These are phyloP conservation scores for Tethea ocularis DNA, from an alignment of 2,888 invertebrate species.

Conservation along the genomic window DNA sequence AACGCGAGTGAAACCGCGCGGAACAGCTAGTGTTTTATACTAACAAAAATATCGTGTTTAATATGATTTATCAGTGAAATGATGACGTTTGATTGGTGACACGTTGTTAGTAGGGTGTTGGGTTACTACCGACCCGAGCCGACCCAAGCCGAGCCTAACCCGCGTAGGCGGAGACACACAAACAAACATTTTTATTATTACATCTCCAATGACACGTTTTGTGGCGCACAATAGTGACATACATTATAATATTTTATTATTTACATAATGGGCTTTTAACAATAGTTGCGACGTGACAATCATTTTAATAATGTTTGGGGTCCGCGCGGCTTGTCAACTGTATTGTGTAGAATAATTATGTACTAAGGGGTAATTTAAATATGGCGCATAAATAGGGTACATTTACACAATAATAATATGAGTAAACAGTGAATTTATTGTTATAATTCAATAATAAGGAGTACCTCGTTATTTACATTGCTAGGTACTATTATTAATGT, in stretches of 20 bases:
- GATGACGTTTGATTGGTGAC: slow-evolving; percentile 1
- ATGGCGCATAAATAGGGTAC: slow-evolving; percentile 22
- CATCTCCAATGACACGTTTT: slow-evolving; percentile 37
- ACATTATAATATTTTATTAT: slow-evolving; percentile 56
- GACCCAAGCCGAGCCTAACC: too few relatives aligned
- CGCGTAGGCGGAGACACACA: slow-evolving; percentile 20
- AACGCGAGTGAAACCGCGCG: too few relatives aligned
- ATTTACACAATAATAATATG: slow-evolving; percentile 12
- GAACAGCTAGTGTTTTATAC: background rate
- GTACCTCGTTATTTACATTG: slow-evolving; percentile 6
- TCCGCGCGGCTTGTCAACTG: slow-evolving; percentile 16
- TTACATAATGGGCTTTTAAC: slow-evolving; percentile 48
- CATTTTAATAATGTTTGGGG: slow-evolving; percentile 31
- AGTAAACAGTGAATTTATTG: slow-evolving; percentile 9
- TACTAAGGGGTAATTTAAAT: slow-evolving; percentile 27
- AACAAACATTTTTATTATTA: slow-evolving; percentile 29
- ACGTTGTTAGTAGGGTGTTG: background rate
- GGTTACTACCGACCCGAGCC: too few relatives aligned
- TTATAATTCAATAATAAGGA: slow-evolving; percentile 23
- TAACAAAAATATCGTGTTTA: slow-evolving; percentile 2
- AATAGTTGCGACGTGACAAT: slow-evolving; percentile 41
- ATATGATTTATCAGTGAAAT: slow-evolving; percentile 5
- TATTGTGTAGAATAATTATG: slow-evolving; percentile 35
- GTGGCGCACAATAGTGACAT: slow-evolving; percentile 38
- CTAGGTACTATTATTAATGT: too few relatives aligned